A percentile compares a stretch with the other conserved stretches of the same genome.
Conservation (phyloP, 2,797 vertebrate genomes). For the Fringilla coelebs region DNA sequence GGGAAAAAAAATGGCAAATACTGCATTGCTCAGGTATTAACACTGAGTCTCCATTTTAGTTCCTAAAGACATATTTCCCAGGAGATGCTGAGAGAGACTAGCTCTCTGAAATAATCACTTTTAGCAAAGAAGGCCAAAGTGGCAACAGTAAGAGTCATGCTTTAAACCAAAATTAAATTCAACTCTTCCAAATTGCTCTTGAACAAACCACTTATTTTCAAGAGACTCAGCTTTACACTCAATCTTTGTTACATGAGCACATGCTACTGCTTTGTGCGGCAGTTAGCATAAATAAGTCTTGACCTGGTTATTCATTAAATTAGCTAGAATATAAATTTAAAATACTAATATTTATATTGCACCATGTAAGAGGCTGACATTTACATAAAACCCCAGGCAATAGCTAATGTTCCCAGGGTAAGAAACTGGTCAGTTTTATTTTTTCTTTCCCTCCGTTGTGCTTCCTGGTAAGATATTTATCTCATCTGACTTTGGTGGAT, state of each 20-base stretch:
- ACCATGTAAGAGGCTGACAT: background rate
- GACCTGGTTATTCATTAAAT: conserved; percentile 23
- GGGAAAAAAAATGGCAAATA: background rate
- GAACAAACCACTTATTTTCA: background rate
- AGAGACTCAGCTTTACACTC: background rate
- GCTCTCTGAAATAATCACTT: background rate
- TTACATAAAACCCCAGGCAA: conserved; percentile 1
- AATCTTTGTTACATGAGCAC: background rate
- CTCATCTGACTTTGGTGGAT: background rate
- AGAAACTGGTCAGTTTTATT: background rate
- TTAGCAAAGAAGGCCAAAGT: background rate
- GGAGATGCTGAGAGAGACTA: background rate
- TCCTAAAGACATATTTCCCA: background rate
- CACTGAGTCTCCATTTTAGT: background rate
- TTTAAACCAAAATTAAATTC: background rate
- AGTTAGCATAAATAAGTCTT: background rate
- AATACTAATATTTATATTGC: conserved; percentile 4
- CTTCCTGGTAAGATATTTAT: background rate
- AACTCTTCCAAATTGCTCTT: background rate
- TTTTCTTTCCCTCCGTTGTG: background rate
- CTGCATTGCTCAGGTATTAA: background rate
- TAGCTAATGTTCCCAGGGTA: background rate
- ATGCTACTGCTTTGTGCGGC: background rate
- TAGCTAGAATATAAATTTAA: background rate
- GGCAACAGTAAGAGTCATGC: background rate